Base-by-base conservation (phyloP, 2,113 vertebrate species). In the Sinocyclocheilus maitianheensis region DNA sequence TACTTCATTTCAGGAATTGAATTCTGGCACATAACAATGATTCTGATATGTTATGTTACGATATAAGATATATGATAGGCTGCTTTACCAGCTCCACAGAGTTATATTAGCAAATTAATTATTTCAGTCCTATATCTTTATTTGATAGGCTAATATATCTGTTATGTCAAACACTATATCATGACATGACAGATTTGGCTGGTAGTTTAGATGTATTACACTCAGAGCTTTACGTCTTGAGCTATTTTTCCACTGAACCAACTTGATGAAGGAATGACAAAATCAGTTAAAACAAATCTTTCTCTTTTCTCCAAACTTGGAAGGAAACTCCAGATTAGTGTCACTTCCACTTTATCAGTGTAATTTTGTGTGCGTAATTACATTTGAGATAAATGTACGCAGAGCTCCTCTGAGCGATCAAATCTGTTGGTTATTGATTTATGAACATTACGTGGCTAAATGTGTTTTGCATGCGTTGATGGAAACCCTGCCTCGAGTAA, bases 111-210 rank as follows among this genome's bases (percentile, higher is more conserved):
- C 81, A 69, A 89, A 89, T 85, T 65, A 83, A 87, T 48, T 51
- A 69, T 77, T 81, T 65, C 18, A 58, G 22, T 81, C 51, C 81
- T 81, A 18, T 43, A 84, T 86, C 63, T 78, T 62, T 63, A 77
- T 91, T 88, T 83, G 90, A 93, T 91, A 91, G 89, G 93, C 91
- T 94, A 94, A 94, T 95, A 93, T 90, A 93, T 91, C 87, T 93
- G 90, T 89, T 91, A 90, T 94, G 93, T 94, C 93, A 91, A 92
- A 93, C 90, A 91, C 91, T 93, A 88, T 91, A 90, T 91, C 90
- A 84, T 89, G 91, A 88, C 91, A 88, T 91, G 93, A 92, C 92
- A 93, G 91, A 94, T 91, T 93, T 89, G 90, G 87, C 85, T 85
- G 75, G 85, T 89, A 89, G 90, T 90, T 34, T 84, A 76, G 87